A percentile compares a stretch with the other conserved stretches of the same genome.
These are phyloP conservation scores for Taenaris catops DNA, from an alignment of 2,888 invertebrate genomes.

Conservation along the genomic window DNA sequence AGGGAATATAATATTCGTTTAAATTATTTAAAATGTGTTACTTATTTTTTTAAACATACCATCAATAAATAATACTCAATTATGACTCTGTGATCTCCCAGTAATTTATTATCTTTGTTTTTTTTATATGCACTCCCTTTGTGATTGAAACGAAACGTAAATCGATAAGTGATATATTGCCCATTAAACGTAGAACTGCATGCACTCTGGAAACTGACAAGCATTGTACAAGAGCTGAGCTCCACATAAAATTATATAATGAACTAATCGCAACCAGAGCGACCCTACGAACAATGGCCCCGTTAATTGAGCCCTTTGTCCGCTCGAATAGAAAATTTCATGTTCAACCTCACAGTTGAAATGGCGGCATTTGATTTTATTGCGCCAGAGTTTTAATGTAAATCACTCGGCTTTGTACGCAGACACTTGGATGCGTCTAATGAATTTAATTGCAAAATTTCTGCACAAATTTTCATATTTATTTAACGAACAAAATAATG, in stretches of 20 bases:
- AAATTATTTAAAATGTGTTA: too few relatives aligned
- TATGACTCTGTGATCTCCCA: too few relatives aligned
- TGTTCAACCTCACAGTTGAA: slow-evolving; percentile 55
- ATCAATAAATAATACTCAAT: too few relatives aligned
- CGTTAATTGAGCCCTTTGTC: slow-evolving; percentile 75
- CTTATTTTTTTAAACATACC: too few relatives aligned
- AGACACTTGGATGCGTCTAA: slow-evolving; percentile 33
- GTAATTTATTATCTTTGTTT: too few relatives aligned
- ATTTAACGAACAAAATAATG: too few relatives aligned
- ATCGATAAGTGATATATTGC: slow-evolving; percentile 20
- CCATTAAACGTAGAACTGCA: slow-evolving; percentile 19
- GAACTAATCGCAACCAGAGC: slow-evolving; percentile 58
- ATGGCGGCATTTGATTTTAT: slow-evolving; percentile 61
- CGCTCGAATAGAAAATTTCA: slow-evolving; percentile 72
- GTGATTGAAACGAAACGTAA: neutral
- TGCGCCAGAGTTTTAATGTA: slow-evolving; percentile 61
- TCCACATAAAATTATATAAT: slow-evolving; percentile 70
- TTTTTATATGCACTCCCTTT: too few relatives aligned
- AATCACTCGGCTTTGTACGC: slow-evolving; percentile 61
- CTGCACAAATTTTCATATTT: slow-evolving; percentile 31
- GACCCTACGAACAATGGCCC: slow-evolving; percentile 58
- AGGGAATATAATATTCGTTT: too few relatives aligned
- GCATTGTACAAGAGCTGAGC: slow-evolving; percentile 33
- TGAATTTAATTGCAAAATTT: slow-evolving; percentile 24
- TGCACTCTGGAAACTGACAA: slow-evolving; percentile 22